These are phyloP conservation scores for Acrobasis suavella DNA, from an alignment of 2,888 invertebrate species.

Conservation along the genomic window DNA sequence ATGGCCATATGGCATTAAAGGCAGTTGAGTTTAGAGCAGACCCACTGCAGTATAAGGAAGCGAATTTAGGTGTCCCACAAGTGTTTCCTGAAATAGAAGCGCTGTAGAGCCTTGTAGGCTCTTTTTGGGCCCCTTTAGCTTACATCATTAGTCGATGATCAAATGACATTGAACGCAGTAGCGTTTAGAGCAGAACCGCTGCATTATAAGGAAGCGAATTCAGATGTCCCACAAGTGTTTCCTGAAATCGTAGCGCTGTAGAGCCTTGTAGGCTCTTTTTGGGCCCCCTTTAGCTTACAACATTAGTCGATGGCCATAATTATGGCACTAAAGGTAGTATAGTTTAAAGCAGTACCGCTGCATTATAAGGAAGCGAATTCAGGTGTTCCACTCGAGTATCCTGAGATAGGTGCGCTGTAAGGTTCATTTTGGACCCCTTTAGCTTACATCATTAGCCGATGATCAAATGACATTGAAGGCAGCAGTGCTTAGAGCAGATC, in stretches of 20 bases:
- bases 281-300: slow-evolving; percentile 3
- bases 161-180: slow-evolving; percentile 93
- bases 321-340: slow-evolving; percentile 94
- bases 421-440: slow-evolving; percentile 80
- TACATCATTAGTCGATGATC: slow-evolving; percentile 85
- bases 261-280: slow-evolving; percentile 34
- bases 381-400: slow-evolving; percentile 93
- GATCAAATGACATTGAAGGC: slow-evolving; percentile 93
- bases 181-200: slow-evolving; percentile 98
- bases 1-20: slow-evolving; percentile 93
- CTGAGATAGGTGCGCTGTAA: slow-evolving; percentile 93
- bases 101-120: slow-evolving; percentile 79
- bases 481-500: slow-evolving; percentile 97
- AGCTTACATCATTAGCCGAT: slow-evolving; percentile 87
- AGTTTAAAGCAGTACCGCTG: slow-evolving; percentile 97
- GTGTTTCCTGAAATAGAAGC: slow-evolving; percentile 93
- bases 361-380: slow-evolving; percentile 93
- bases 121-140: slow-evolving; percentile 5
- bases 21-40: slow-evolving; percentile 97
- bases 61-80: slow-evolving; percentile 92
- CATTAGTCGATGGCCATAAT: slow-evolving; percentile 87
- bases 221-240: slow-evolving; percentile 92
- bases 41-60: slow-evolving; percentile 95
- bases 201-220: slow-evolving; percentile 92
- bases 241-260: slow-evolving; percentile 93